Conservation (phyloP, 2,888 invertebrate genomes). For the Germaria angustata region DNA sequence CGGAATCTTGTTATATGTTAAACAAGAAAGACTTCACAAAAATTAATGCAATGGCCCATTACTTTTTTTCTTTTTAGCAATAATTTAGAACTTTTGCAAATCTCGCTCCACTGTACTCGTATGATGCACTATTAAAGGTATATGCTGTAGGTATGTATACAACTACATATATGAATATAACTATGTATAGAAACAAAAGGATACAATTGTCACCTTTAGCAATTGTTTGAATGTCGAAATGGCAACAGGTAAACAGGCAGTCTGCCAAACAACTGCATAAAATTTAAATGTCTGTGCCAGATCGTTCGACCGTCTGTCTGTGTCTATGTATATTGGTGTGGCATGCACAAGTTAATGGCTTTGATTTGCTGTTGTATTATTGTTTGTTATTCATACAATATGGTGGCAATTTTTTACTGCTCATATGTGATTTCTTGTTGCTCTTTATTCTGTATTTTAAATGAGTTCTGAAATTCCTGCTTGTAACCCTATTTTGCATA, state of each 20-base stretch:
- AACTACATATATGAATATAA: too few species aligned
- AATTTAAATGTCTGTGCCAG: background rate
- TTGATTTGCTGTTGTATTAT: conserved; percentile 18
- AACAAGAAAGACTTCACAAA: too few species aligned
- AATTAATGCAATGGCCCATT: too few species aligned
- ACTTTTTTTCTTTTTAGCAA: too few species aligned
- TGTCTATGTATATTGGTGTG: background rate
- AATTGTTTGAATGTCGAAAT: conserved; percentile 31
- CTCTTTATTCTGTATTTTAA: conserved; percentile 24
- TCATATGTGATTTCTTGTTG: background rate
- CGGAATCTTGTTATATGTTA: too few species aligned
- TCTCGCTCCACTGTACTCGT: too few species aligned
- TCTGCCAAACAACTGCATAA: background rate
- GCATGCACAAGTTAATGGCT: conserved; percentile 27
- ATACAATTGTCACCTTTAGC: conserved; percentile 46
- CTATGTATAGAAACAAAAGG: background rate
- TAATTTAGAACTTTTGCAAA: too few species aligned
- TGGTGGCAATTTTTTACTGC: conserved; percentile 34
- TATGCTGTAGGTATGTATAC: too few species aligned
- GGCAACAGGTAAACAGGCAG: background rate
- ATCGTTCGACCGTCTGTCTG: background rate
- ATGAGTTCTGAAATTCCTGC: conserved; percentile 13
- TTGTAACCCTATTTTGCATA: conserved; percentile 36
- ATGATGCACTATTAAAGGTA: too few species aligned
- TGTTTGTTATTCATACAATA: conserved; percentile 18